Evolutionary conservation across 2,888 invertebrate genomes (phyloP), one percentile per base, ranked within the genome.

Genomic region (Cylloceria caligata): DNA sequence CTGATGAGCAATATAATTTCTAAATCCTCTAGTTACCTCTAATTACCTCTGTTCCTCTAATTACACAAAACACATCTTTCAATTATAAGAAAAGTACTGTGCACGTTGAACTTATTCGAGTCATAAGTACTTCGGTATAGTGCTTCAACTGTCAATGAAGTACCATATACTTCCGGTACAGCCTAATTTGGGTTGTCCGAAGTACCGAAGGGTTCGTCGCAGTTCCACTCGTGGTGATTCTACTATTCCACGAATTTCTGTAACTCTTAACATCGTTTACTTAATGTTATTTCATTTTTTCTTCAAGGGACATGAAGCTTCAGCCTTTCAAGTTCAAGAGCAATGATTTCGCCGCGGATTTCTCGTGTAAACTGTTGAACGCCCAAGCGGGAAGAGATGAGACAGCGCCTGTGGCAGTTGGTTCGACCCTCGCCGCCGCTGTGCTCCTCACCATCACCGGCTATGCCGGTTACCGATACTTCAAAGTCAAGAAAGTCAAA

Each of bases 261-360:
- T 21, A 13, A 39, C 11, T 52, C 49, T 16, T 21, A 34, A 21
- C n/a, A 27, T 27, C 27, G 5, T 27, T 11, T n/a, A n/a, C n/a
- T n/a, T n/a, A n/a, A 11, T 4, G 9, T 30, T 39, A n/a, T 47
- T n/a, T 16, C n/a, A 27, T 52, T 39, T 42, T 24, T 47, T 68
- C 34, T 84, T 85, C 47, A 81, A 92, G 92, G 86, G 86, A 87
- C 5, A 89, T 97, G 93, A 95, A 96, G 80, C 94, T 98, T 77
- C 98, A 98, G 90, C 97, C 98, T 27, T 98, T 98, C 93, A 97
- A 97, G 95, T 97, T 97, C 93, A 96, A 97, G 91, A 96, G 96
- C 57, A 95, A 96, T 91, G 92, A 95, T 90, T 94, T 96, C 90
- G 96, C 96, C 0, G 94, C 95, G 0, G 94, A 95, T 0, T 96